Evolutionary conservation across 2,113 vertebrate genomes (phyloP), one percentile per base, ranked within the genome.

Genomic region (Melanerpes formicivorus): DNA sequence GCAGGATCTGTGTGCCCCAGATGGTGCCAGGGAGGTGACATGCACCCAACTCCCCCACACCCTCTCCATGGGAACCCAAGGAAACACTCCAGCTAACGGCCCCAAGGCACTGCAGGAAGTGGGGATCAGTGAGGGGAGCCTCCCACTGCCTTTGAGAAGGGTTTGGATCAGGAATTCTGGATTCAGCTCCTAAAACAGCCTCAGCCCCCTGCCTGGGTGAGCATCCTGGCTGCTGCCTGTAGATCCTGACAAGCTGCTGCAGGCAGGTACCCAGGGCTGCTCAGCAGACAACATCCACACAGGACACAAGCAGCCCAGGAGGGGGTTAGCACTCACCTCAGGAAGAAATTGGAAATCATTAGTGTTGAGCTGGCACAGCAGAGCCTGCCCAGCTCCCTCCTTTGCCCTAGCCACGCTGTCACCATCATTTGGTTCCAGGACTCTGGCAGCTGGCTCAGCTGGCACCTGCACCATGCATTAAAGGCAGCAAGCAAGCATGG

Each of bases 1-100:
- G 58, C 30, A 18, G 59, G 63, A 62, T 9, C 19, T 4, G 40
- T 16, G 2, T 3, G 13, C 52, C 37, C 60, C 90, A n/a, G 54
- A 14, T 14, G 30, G 74, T 40, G 71, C 21, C 1, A 2, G 12
- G 69, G 89, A 29, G 82, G 62, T 25, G 87, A 58, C 84, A 17
- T 0, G 0, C 42, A 29, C n/a, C 29, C 11, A 3, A 0, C 37
- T 10, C 16, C 21, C 40, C 52, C 72, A 46, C 42, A 13, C 7
- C 21, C 17, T 37, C 70, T 19, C 22, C 76, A 4, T 0, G 1
- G 63, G 75, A 17, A n/a, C 29, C 26, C 3, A 5, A 52, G 30
- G 14, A 44, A 48, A 40, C 1, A 1, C 26, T n/a, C 46, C 3
- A 1, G 78, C 2, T 3, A n/a, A 30, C 1, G 3, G 5, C 42